Percentiles rank a stretch among this genome's conserved stretches.
Conservation (phyloP, 1,140 invertebrate genomes). For the Aphelinus atriplicis region DNA sequence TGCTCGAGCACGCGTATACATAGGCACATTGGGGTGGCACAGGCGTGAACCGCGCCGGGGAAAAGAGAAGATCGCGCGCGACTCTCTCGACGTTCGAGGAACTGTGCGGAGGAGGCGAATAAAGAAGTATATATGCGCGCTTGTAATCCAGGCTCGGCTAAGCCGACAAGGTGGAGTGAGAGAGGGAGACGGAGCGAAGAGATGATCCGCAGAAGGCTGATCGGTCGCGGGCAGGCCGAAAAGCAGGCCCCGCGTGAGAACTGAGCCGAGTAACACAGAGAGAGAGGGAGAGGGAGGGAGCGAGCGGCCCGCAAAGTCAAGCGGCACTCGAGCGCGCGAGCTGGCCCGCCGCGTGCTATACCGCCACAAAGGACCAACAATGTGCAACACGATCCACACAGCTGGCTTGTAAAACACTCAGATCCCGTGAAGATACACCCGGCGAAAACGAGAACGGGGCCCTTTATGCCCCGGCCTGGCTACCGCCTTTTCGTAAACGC, state of each 20-base stretch:
- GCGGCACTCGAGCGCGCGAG: constrained; percentile 47
- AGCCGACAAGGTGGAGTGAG: constrained; percentile 51
- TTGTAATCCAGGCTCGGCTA: constrained; percentile 55
- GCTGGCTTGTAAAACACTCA: constrained; percentile 65
- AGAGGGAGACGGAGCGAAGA: not conserved
- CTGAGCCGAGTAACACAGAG: not conserved
- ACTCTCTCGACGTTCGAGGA: constrained; percentile 12
- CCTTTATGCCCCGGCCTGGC: no score
- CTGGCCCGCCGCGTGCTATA: not conserved
- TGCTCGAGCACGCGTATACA: not conserved
- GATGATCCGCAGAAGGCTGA: constrained; percentile 39
- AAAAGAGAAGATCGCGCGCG: not conserved
- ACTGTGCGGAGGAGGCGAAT: constrained; percentile 38
- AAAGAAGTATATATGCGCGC: constrained; percentile 50
- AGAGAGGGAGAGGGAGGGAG: constrained; percentile 12
- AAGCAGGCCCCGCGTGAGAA: no score
- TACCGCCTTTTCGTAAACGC: no score
- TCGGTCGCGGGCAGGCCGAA: constrained; percentile 1
- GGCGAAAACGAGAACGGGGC: not conserved
- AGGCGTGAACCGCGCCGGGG: not conserved
- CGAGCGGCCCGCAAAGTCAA: constrained; percentile 55
- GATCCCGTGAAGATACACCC: constrained; percentile 61
- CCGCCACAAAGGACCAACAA: constrained; percentile 59
- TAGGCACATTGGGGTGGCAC: not conserved
- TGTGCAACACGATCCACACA: constrained; percentile 57